These are phyloP conservation scores for Cetoscarus ocellatus DNA, from an alignment of 2,797 vertebrate genomes.

Conservation along the genomic window DNA sequence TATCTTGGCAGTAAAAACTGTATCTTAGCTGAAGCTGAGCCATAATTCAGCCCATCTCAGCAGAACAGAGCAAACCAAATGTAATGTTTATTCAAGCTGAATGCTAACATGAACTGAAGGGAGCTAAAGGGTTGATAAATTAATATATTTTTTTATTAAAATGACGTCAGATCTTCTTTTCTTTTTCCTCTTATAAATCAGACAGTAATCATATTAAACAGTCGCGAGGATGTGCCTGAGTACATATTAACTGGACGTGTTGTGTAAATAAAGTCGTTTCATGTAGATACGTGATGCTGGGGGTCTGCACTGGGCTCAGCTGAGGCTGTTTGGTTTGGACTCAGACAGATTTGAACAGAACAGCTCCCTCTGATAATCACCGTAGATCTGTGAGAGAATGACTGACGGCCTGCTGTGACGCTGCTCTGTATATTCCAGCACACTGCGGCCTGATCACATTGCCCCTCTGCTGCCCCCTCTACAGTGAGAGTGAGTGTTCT, in stretches of 20 bases:
- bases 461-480: slow-evolving; percentile 48
- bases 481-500: slow-evolving; percentile 31
- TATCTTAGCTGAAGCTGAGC: no score
- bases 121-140: no score
- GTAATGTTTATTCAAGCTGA: no score
- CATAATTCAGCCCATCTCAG: no score
- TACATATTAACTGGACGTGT: slow-evolving; percentile 38
- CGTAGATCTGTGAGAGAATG: slow-evolving; percentile 31
- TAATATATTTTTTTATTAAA: no score
- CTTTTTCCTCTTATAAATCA: no score
- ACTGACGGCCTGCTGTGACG: no score
- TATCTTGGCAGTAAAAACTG: no score
- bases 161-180: no score
- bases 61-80: no score
- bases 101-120: no score
- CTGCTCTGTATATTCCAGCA: slow-evolving; percentile 40
- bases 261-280: slow-evolving; percentile 37
- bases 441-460: slow-evolving; percentile 59
- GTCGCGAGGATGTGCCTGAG: slow-evolving; percentile 22
- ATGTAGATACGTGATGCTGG: slow-evolving; percentile 26
- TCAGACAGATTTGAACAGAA: slow-evolving; percentile 32
- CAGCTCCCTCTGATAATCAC: slow-evolving; percentile 25
- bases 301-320: slow-evolving; percentile 10
- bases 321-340: slow-evolving; percentile 13
- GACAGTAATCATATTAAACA: no score